Evolutionary conservation across 2,797 vertebrate species (phyloP).

Genomic region (Sebastes steindachneri): DNA sequence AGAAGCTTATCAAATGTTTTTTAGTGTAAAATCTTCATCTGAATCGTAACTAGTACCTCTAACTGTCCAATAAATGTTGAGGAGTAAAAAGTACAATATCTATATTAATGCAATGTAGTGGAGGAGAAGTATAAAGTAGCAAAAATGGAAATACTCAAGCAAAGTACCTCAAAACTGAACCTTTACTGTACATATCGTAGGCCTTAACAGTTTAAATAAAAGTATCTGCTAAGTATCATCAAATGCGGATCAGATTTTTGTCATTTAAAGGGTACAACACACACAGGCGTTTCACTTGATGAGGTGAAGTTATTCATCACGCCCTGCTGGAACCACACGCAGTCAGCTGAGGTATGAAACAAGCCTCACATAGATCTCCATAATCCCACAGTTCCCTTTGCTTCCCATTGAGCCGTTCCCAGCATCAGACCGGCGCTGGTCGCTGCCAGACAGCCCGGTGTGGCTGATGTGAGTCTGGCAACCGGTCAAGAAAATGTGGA

Average conservation of each 20-base stretch:
- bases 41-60: not conserved
- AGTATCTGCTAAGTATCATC: not conserved
- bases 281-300: slow-evolving; percentile 2
- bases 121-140: not conserved
- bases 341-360: slow-evolving; percentile 34
- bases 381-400: slow-evolving; percentile 31
- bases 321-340: slow-evolving; percentile 26
- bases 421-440: slow-evolving; percentile 12
- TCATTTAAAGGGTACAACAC: not conserved
- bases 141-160: not conserved
- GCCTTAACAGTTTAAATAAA: not conserved
- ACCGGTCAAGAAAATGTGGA: slow-evolving; percentile 48
- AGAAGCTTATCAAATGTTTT: not conserved
- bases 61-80: not conserved
- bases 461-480: slow-evolving; percentile 57
- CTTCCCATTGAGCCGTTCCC: slow-evolving; percentile 33
- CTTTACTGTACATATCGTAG: not conserved
- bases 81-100: not conserved
- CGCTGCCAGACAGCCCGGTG: slow-evolving; percentile 47
- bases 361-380: slow-evolving; percentile 28
- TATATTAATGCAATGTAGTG: not conserved
- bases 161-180: not conserved
- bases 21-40: not conserved
- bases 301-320: slow-evolving; percentile 3
- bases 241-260: not conserved